These are phyloP conservation scores for Melangyna quadrimaculata DNA, from an alignment of 2,888 invertebrate species.

Conservation along the genomic window DNA sequence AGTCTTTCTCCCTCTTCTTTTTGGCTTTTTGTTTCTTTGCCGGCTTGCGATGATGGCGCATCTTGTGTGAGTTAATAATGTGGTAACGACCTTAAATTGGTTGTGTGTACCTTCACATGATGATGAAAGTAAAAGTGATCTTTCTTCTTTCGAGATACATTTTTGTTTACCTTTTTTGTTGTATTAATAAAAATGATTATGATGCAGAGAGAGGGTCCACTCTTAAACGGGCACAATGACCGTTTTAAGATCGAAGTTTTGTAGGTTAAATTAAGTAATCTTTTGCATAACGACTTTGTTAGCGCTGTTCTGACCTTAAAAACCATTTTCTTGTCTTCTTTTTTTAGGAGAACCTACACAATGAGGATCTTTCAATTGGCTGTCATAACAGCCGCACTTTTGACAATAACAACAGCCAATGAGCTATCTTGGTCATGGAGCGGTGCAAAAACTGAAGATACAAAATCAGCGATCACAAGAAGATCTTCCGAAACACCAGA, in stretches of 20 bases:
- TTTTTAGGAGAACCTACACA: not conserved
- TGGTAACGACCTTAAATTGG: slow-evolving; percentile 65
- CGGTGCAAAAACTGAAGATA: slow-evolving; percentile 18
- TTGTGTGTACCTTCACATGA: slow-evolving; percentile 4
- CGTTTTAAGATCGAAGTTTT: slow-evolving; percentile 43
- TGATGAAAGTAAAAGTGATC: slow-evolving; percentile 68
- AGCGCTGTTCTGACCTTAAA: slow-evolving; percentile 28
- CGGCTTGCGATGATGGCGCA: not conserved
- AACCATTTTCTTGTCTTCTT: not conserved
- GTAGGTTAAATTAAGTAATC: slow-evolving; percentile 41
- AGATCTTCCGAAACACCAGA: slow-evolving; percentile 75
- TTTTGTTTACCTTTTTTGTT: slow-evolving; percentile 54
- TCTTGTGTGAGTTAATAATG: slow-evolving; percentile 35
- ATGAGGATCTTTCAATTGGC: slow-evolving; percentile 65
- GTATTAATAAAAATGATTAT: slow-evolving; percentile 14
- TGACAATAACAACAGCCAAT: slow-evolving; percentile 39
- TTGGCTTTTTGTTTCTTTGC: not conserved
- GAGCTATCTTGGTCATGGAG: slow-evolving; percentile 54
- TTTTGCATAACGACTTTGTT: slow-evolving; percentile 19
- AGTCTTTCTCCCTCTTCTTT: not conserved
- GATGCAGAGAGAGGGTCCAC: not conserved
- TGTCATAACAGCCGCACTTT: slow-evolving; percentile 60
- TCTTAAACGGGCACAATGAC: slow-evolving; percentile 60
- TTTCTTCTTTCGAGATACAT: slow-evolving; percentile 40
- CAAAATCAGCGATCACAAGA: slow-evolving; percentile 74